phyloP scores from a whole-genome alignment of 2,888 invertebrate species.

The Synanthedon andrenaeformis region DNA sequence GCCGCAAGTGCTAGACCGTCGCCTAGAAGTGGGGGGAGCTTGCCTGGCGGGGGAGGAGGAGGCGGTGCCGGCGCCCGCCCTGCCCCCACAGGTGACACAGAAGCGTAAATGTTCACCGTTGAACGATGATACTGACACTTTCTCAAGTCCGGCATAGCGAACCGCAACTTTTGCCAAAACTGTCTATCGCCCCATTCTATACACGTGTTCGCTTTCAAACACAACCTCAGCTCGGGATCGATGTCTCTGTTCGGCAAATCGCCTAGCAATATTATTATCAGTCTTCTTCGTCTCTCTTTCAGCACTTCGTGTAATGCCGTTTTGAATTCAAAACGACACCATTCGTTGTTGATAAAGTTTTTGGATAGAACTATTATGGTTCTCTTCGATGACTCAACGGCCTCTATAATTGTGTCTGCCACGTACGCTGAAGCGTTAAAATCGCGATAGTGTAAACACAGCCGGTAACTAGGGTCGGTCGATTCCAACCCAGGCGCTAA shows the following conservation, averaged over 20 bases:
- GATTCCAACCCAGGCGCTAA: slow-evolving; percentile 89
- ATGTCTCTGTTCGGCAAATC: slow-evolving; percentile 90
- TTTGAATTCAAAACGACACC: slow-evolving; percentile 95
- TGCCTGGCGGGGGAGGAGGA: slow-evolving; percentile 72
- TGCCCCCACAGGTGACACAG: slow-evolving; percentile 69
- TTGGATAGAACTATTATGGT: slow-evolving; percentile 92
- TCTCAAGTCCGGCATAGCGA: slow-evolving; percentile 87
- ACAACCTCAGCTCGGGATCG: slow-evolving; percentile 90
- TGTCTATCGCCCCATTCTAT: slow-evolving; percentile 94
- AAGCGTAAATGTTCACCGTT: slow-evolving; percentile 79
- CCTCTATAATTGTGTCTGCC: slow-evolving; percentile 92
- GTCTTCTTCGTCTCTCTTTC: slow-evolving; percentile 85
- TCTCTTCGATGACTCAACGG: slow-evolving; percentile 89
- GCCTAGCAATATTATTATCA: slow-evolving; percentile 91
- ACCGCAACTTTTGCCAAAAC: slow-evolving; percentile 96
- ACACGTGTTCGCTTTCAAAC: slow-evolving; percentile 90
- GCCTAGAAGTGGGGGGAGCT: slow-evolving; percentile 72
- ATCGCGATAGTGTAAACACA: slow-evolving; percentile 93
- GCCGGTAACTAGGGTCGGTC: slow-evolving; percentile 83
- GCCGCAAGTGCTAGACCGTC: slow-evolving; percentile 55
- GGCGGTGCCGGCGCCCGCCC: slow-evolving; percentile 72
- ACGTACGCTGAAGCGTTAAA: slow-evolving; percentile 90
- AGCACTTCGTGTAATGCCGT: slow-evolving; percentile 91
- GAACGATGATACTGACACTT: slow-evolving; percentile 76
- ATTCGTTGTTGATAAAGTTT: slow-evolving; percentile 94